Evolutionary conservation across 2,113 vertebrate genomes (phyloP).

Genomic region (Onychorhynchus coronatus): DNA sequence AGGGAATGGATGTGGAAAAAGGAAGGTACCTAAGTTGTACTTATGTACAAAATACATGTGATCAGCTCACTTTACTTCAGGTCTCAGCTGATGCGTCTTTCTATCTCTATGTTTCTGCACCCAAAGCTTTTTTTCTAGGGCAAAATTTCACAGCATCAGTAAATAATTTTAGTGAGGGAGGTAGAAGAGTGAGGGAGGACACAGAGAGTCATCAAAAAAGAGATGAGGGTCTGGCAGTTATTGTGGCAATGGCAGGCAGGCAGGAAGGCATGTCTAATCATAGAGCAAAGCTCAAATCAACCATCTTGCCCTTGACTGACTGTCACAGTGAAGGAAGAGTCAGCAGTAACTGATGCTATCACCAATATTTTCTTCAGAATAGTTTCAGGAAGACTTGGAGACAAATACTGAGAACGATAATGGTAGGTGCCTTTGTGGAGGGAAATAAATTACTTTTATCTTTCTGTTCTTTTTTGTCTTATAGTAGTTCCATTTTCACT

Average conservation of each 20-base stretch:
- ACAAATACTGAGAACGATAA: constrained; percentile 11
- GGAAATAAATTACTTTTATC: background rate
- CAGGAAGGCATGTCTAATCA: background rate
- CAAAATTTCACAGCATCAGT: background rate
- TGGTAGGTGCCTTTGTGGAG: background rate
- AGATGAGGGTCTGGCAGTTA: background rate
- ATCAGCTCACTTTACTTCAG: background rate
- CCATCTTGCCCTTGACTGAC: background rate
- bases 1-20: background rate
- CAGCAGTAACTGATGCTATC: background rate
- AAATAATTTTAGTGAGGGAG: background rate
- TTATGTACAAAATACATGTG: rapidly evolving
- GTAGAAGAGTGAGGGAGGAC: background rate
- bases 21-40: background rate
- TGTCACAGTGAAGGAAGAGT: background rate
- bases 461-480: background rate
- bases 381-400: background rate
- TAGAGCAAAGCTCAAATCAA: background rate
- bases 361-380: background rate
- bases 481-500: background rate
- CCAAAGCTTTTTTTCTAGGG: background rate
- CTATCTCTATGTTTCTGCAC: background rate
- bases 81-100: background rate
- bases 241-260: background rate
- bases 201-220: background rate